Evolutionary conservation across 2,888 invertebrate genomes (phyloP).

Genomic region (Eilema sororculum): DNA sequence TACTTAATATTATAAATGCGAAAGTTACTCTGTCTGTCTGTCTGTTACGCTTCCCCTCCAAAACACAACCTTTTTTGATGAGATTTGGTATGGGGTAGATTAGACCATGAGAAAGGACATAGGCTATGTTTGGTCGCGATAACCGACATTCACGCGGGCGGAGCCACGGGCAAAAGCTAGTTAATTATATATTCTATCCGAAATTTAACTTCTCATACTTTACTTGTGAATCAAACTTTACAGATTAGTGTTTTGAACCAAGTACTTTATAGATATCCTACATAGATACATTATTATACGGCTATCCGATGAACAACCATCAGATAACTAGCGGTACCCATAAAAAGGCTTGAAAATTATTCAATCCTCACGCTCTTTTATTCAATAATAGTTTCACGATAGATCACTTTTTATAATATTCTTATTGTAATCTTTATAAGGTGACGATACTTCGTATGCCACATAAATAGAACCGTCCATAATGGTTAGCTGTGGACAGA

Average conservation of each 20-base stretch:
- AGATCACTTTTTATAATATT: slow-evolving; percentile 7
- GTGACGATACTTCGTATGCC: slow-evolving; percentile 4
- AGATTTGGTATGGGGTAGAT: no score
- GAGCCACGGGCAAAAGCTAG: no score
- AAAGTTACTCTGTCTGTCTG: no score
- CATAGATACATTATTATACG: not conserved
- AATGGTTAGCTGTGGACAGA: slow-evolving; percentile 16
- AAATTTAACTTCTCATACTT: no score
- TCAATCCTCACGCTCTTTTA: not conserved
- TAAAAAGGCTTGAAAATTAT: not conserved
- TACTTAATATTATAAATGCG: no score
- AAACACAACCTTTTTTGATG: no score
- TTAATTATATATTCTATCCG: no score
- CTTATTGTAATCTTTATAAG: slow-evolving; percentile 9
- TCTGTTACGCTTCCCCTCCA: no score
- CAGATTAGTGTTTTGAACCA: not conserved
- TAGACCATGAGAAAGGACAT: no score
- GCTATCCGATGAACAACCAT: not conserved
- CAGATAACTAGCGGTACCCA: not conserved
- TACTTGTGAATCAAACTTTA: no score
- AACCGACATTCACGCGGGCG: no score
- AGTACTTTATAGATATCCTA: not conserved
- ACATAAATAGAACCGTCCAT: slow-evolving; percentile 10
- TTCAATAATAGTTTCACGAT: slow-evolving; percentile 11
- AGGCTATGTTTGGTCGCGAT: no score